Evolutionary conservation across 1,140 invertebrate genomes (phyloP).

Genomic region (Ooceraea biroi): DNA sequence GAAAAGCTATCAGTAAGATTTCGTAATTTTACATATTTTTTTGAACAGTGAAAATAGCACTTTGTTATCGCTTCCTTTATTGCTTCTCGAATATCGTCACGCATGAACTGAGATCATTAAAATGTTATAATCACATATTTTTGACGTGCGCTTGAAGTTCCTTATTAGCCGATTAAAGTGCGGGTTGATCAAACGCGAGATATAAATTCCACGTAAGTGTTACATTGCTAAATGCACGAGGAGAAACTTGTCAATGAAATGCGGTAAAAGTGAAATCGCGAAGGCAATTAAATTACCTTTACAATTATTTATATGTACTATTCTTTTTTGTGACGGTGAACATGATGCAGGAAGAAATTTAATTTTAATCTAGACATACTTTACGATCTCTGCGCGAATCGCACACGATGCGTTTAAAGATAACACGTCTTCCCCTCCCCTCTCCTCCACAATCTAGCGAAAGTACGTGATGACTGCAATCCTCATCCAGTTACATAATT

Average conservation of each 20-base stretch:
- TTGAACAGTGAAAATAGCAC: no score
- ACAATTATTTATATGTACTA: background rate
- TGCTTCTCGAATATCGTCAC: background rate
- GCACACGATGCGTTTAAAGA: background rate
- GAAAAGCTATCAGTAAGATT: background rate
- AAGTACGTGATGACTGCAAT: background rate
- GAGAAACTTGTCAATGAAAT: slow-evolving; percentile 34
- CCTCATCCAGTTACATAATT: slow-evolving; percentile 27
- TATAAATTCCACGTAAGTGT: background rate
- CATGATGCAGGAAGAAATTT: background rate
- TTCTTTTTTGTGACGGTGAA: background rate
- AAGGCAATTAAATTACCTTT: slow-evolving; percentile 52
- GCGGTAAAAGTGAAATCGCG: slow-evolving; percentile 18
- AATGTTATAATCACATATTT: slow-evolving; percentile 4
- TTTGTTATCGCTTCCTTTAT: no score
- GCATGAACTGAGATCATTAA: background rate
- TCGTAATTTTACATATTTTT: no score
- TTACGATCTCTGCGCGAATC: background rate
- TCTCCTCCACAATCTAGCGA: background rate
- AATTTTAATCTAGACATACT: slow-evolving; percentile 1
- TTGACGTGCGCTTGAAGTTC: background rate
- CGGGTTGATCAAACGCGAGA: background rate
- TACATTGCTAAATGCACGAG: background rate
- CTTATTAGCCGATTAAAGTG: slow-evolving; percentile 9
- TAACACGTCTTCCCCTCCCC: background rate